A percentile compares a stretch with the other conserved stretches of the same genome.
Conservation (phyloP, 2,888 invertebrate genomes). For the Gnatocerus cornutus region DNA sequence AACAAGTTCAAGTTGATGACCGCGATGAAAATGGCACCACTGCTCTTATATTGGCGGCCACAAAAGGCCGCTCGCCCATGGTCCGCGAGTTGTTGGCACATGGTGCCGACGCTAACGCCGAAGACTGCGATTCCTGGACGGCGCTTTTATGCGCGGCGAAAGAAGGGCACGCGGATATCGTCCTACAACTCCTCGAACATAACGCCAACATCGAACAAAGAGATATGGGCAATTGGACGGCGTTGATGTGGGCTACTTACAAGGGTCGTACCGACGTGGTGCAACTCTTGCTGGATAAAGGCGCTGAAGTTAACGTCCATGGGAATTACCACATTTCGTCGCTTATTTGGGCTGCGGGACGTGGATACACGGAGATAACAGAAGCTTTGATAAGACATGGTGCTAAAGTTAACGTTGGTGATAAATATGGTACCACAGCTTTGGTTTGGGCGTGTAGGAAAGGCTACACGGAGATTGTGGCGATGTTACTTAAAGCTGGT, state of each 20-base stretch:
- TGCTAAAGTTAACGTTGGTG: conserved; percentile 95
- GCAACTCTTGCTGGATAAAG: conserved; percentile 84
- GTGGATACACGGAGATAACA: conserved; percentile 91
- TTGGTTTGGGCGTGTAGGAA: conserved; percentile 97
- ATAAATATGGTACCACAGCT: conserved; percentile 97
- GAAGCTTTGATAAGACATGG: conserved; percentile 86
- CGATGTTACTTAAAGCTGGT: conserved; percentile 84
- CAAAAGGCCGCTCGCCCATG: conserved; percentile 88
- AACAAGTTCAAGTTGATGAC: conserved; percentile 88
- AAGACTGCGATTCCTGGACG: conserved; percentile 96
- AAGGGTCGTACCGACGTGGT: conserved; percentile 86
- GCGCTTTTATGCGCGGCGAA: conserved; percentile 92
- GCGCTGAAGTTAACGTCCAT: conserved; percentile 95
- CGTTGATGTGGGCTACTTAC: conserved; percentile 98
- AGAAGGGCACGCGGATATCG: conserved; percentile 88
- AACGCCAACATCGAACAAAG: conserved; percentile 89
- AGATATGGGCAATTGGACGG: conserved; percentile 91
- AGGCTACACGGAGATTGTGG: conserved; percentile 89
- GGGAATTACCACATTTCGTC: conserved; percentile 96
- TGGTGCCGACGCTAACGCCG: conserved; percentile 93
- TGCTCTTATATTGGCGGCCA: conserved; percentile 92
- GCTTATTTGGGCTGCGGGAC: conserved; percentile 95
- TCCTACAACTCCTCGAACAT: conserved; percentile 86
- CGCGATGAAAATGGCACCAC: conserved; percentile 95
- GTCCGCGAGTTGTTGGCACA: conserved; percentile 89